Conservation (phyloP, 2,888 invertebrate genomes). For the Microplitis deprimator region DNA sequence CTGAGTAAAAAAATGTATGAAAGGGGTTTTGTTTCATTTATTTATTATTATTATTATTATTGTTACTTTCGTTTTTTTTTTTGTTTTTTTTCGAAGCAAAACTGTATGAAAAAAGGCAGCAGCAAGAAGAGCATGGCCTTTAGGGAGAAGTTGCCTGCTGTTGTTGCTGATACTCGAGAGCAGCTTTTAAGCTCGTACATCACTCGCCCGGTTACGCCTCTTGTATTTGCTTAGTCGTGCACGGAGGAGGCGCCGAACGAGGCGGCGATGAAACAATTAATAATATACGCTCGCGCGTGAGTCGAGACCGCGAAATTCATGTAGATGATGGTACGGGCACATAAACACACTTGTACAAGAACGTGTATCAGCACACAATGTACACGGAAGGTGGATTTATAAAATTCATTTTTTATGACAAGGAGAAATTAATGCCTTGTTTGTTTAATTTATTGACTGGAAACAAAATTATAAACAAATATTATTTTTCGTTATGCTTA, state of each 20-base stretch:
- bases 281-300: slow-evolving; percentile 53
- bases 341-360: neutral
- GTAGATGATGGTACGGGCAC: neutral
- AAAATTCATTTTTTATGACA: neutral
- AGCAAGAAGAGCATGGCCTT: slow-evolving; percentile 31
- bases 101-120: slow-evolving; percentile 27
- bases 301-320: slow-evolving; percentile 34
- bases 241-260: slow-evolving; percentile 65
- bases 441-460: slow-evolving; percentile 36
- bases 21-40: slow-evolving; percentile 16
- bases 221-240: slow-evolving; percentile 70
- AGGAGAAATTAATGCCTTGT: slow-evolving; percentile 31
- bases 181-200: slow-evolving; percentile 69
- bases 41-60: neutral
- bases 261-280: slow-evolving; percentile 70
- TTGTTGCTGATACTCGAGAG: slow-evolving; percentile 54
- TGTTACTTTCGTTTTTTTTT: neutral
- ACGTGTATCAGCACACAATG: neutral
- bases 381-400: neutral
- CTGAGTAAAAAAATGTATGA: slow-evolving; percentile 23
- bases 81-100: slow-evolving; percentile 8
- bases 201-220: slow-evolving; percentile 67
- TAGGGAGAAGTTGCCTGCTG: slow-evolving; percentile 44
- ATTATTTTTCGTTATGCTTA: neutral
- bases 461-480: slow-evolving; percentile 18